These are phyloP conservation scores for Malurus leucopterus DNA, from an alignment of 2,797 vertebrate species.

Conservation along the genomic window DNA sequence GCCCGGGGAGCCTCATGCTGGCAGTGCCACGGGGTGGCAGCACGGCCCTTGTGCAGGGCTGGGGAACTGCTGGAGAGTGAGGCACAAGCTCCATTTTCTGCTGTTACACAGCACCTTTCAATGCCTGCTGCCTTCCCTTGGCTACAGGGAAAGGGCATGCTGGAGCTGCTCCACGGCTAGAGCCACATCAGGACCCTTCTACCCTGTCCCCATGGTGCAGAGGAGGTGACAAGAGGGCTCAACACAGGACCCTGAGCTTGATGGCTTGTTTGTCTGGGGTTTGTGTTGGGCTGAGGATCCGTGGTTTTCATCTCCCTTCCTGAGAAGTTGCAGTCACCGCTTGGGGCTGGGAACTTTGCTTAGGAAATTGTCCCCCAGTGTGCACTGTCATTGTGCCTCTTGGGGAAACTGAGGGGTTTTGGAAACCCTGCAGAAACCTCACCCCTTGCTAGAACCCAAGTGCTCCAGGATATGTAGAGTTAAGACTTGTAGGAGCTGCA, in stretches of 20 bases:
- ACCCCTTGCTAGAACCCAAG: background rate
- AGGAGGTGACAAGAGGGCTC: background rate
- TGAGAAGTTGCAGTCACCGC: background rate
- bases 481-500: background rate
- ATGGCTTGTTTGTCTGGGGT: background rate
- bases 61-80: background rate
- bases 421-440: background rate
- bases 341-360: background rate
- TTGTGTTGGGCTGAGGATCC: no score
- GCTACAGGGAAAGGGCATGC: background rate
- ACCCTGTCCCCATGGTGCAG: background rate
- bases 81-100: background rate
- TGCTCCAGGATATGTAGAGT: fast-evolving
- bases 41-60: background rate
- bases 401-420: fast-evolving
- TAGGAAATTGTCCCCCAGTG: background rate
- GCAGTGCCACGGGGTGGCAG: conserved; percentile 39
- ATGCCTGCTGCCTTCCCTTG: background rate
- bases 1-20: background rate
- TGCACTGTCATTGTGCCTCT: background rate
- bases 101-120: background rate
- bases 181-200: background rate
- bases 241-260: background rate
- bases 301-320: background rate
- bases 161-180: background rate